Conservation (phyloP, 2,113 vertebrate genomes). For the Oryzias woworae region DNA sequence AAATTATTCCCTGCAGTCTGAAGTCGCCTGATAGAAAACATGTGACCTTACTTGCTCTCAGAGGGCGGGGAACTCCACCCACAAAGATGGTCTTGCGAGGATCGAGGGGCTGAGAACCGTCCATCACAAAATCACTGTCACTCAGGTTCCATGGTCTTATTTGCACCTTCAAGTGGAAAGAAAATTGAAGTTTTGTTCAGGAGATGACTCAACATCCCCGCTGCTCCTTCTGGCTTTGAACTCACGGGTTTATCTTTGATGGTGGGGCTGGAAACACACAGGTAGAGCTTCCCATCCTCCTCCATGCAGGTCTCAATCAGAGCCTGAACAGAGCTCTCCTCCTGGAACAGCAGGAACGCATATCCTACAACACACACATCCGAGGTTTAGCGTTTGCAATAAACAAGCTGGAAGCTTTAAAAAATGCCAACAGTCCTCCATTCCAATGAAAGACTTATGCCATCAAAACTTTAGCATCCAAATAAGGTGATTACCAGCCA, state of each 20-base stretch:
- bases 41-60: constrained; percentile 86
- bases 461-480: neutral
- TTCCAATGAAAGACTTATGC: neutral
- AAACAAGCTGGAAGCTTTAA: neutral
- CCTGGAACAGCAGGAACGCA: constrained; percentile 98
- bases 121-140: constrained; percentile 98
- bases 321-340: constrained; percentile 96
- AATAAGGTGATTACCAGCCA: neutral
- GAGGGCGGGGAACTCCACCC: constrained; percentile 92
- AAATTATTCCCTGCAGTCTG: neutral
- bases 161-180: constrained; percentile 84
- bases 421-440: neutral
- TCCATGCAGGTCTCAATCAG: constrained; percentile 97
- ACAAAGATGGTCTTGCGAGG: constrained; percentile 99
- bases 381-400: constrained; percentile 1
- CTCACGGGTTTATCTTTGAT: constrained; percentile 99
- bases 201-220: neutral
- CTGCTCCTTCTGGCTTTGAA: constrained; percentile 13
- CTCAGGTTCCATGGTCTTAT: constrained; percentile 98
- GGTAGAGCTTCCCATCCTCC: constrained; percentile 96
- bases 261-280: constrained; percentile 97
- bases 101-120: constrained; percentile 95
- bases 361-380: constrained; percentile 80
- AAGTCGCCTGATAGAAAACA: neutral
- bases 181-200: fast-evolving